Evolutionary conservation across 2,888 invertebrate species (phyloP), one percentile per base, ranked within the genome.

Genomic region (Xanthorhoe spadicearia): DNA sequence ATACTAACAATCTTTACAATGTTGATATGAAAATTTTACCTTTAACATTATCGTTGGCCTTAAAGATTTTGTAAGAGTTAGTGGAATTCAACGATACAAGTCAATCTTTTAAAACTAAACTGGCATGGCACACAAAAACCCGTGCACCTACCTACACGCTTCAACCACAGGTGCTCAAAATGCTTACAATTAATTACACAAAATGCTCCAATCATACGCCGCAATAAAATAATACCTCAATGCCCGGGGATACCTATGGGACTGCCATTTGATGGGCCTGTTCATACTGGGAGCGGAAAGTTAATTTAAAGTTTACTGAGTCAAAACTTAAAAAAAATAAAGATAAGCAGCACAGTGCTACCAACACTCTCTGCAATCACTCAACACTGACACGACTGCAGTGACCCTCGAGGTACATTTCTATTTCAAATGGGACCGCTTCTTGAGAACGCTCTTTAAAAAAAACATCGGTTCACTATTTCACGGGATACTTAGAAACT

Each of bases 191-290:
- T 74, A 77, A 68, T 75, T 76, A 73, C 74, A 68, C 61, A 64
- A 79, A 76, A 73, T 73, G 72, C 59, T 63, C 69, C 79, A 80
- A 81, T 78, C 77, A 76, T 73, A 77, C 70, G 75, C 53, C 53
- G 73, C 70, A 81, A 79, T 82, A 75, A 80, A 76, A 77, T 74
- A n/a, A 80, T 74, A 68, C 64, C 69, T 74, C 65, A 76, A 70
- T 53, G 67, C 54, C 68, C 43, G 52, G 48, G 72, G 69, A 76
- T 77, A 70, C 71, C 73, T 72, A 61, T 46, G 63, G 56, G 35
- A 48, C 32, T 52, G 52, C 35, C 46, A 57, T 55, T 61, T 43
- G 6, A 19, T 19, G 48, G 57, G 70, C n/a, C 43, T 38, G 64
- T 68, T 7, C 32, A 0, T 15, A 60, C 10, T 67, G 51, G 0